Evolutionary conservation across 2,113 vertebrate species (phyloP), one percentile per base, ranked within the genome.

Genomic region (Phyllostomus hastatus): DNA sequence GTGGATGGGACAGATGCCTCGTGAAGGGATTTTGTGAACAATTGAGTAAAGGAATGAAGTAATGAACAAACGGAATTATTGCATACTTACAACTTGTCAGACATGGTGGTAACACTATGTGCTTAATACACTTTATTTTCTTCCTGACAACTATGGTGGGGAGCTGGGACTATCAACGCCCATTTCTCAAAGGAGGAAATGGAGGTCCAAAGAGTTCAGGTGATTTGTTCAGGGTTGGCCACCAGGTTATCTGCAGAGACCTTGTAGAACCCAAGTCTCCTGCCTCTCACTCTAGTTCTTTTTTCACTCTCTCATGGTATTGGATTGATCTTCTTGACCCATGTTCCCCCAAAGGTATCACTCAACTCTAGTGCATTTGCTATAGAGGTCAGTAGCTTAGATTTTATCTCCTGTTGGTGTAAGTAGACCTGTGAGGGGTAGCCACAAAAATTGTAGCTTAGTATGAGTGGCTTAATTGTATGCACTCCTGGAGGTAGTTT

Each of bases 41-140:
- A 22, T 1, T 73, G 79, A 69, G 41, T 43, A 22, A 66, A 75
- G 48, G 69, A 59, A 57, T 20, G 46, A 66, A 41, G 26, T 33
- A 66, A 50, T n/a, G 33, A 85, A 5, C 19, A 26, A 3, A 26
- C 16, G 16, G 28, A 73, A 43, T 35, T 19, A 26, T 17, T 73
- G 1, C 19, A 22, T 31, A 9, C 52, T 61, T 46, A 31, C 4
- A 41, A 50, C 12, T 75, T 76, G 22, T 67, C 33, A 48, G 69
- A 50, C 0, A 2, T 1, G 4, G 35, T 1, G 0, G 22, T 31
- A 35, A 2, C 10, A 4, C 33, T 22, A 16, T 9, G 15, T 9
- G 24, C 31, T 64, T 54, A 28, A 46, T 70, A 48, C 1, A 33
- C 14, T 90, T 87, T 4, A 19, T 31, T 48, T 88, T 66, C n/a